Percentiles rank a stretch among this genome's conserved stretches.
Conservation (phyloP, 2,113 vertebrate species). For the Tychaedon coryphoeus region DNA sequence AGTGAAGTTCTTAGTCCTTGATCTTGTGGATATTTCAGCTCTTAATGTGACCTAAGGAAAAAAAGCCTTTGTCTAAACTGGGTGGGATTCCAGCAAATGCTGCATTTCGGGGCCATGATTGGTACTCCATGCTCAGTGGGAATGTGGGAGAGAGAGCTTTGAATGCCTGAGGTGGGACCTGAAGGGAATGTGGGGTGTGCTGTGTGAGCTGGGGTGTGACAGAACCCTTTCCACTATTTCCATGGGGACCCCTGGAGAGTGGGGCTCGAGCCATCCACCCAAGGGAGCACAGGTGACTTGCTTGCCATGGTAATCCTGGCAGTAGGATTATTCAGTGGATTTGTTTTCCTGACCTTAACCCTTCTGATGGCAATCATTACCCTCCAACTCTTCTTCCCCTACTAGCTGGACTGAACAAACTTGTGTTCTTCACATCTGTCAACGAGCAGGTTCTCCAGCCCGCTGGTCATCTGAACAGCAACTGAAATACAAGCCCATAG, state of each 20-base stretch:
- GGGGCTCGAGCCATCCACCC: fast-evolving
- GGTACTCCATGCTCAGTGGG: background rate
- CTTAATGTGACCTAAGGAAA: background rate
- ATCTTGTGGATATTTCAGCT: background rate
- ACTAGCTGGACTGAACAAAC: background rate
- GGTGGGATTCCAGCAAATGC: background rate
- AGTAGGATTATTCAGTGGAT: background rate
- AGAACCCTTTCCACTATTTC: background rate
- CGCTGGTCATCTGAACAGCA: background rate
- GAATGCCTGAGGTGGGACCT: background rate
- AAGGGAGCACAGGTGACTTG: background rate
- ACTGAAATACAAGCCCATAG: constrained; percentile 25
- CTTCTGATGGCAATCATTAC: background rate
- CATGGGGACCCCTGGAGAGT: background rate
- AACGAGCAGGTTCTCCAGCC: background rate
- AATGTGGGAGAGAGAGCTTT: background rate
- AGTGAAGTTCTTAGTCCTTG: background rate
- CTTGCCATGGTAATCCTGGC: fast-evolving
- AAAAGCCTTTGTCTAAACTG: background rate
- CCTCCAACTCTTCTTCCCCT: background rate
- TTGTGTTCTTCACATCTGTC: background rate
- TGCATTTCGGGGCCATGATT: background rate
- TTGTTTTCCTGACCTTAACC: background rate
- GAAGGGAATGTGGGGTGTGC: background rate
- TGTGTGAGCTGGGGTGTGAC: background rate